phyloP scores from a whole-genome alignment of 1,140 invertebrate species.

The Drosophila kikkawai region DNA sequence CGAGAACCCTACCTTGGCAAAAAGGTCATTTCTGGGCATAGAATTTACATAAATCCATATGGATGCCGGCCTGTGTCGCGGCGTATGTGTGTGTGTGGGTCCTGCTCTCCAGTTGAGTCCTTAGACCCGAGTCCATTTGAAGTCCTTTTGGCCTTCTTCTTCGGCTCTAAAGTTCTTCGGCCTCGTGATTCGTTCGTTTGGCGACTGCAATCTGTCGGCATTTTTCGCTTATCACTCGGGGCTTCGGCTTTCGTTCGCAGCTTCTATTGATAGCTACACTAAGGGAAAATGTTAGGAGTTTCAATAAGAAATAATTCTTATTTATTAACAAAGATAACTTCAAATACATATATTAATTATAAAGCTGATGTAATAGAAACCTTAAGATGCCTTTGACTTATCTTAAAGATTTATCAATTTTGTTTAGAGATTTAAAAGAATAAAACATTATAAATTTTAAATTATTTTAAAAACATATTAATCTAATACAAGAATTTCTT shows the following conservation, averaged over 20 bases:
- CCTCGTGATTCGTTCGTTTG: conserved; percentile 48
- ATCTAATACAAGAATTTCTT: background rate
- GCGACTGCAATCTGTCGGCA: conserved; percentile 58
- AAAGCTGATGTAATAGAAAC: background rate
- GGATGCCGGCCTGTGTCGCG: conserved; percentile 51
- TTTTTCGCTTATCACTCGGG: conserved; percentile 47
- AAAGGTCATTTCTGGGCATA: conserved; percentile 83
- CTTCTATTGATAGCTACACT: conserved; percentile 65
- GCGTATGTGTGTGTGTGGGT: conserved; percentile 21
- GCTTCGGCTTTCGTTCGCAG: conserved; percentile 48
- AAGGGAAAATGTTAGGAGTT: background rate
- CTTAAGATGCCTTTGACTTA: background rate
- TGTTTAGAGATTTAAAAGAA: background rate
- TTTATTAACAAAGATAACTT: background rate
- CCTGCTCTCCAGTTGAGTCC: conserved; percentile 24
- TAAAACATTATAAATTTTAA: background rate
- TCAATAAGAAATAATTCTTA: background rate
- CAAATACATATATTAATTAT: background rate
- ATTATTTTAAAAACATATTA: too few species aligned
- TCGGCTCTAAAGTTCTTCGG: conserved; percentile 30
- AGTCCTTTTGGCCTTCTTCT: conserved; percentile 44
- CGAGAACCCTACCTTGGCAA: conserved; percentile 47
- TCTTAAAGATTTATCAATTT: too few species aligned
- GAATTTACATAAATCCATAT: conserved; percentile 85
- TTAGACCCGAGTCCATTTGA: conserved; percentile 58